Evolutionary conservation across 2,113 vertebrate species (phyloP), one percentile per base, ranked within the genome.

Genomic region (Haplotaxodon microlepis): DNA sequence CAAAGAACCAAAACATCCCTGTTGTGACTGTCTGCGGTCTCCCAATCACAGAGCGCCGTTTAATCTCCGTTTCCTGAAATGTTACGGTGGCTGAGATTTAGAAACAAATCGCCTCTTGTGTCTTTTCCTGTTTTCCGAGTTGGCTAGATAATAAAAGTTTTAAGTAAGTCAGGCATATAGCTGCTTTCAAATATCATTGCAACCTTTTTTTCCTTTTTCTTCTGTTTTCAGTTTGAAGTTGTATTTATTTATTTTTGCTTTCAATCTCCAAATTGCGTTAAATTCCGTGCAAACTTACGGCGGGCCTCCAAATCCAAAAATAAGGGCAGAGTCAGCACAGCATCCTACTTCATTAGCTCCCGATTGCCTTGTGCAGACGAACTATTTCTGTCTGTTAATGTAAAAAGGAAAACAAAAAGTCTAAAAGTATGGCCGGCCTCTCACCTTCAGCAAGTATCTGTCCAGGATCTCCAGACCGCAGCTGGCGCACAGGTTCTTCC

Each of bases 401-500:
- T n/a, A 5, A 84, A 19, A n/a, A 53, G 10, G n/a, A 36, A 79
- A 82, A 82, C 50, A 47, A 2, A 76, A 12, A 27, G 12, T 63
- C 6, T 4, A 8, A 27, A 21, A 27, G 3, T 6, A 1, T 1
- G 9, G 2, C 57, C 12, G 34, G 34, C 29, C 84, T 57, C 93
- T 91, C 92, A 99, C 98, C 98, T 99, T 99, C 86, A 99, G 98
- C 92, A 99, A 94, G 94, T 99, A 99, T 93, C 98, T 96, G 95
- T 99, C 98, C 90, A 98, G 95, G 96, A 99, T 99, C 96, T 99
- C 98, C 83, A 98, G 97, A 19, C 98, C 98, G 92, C 98, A 99
- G 94, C 98, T 99, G 91, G 98, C 98, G 94, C 98, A 99, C 96
- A 98, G 92, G 95, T 98, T 99, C 96, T 99, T 99, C 93, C 97